Evolutionary conservation across 2,113 vertebrate genomes (phyloP).

Genomic region (Xenopus tropicalis): DNA sequence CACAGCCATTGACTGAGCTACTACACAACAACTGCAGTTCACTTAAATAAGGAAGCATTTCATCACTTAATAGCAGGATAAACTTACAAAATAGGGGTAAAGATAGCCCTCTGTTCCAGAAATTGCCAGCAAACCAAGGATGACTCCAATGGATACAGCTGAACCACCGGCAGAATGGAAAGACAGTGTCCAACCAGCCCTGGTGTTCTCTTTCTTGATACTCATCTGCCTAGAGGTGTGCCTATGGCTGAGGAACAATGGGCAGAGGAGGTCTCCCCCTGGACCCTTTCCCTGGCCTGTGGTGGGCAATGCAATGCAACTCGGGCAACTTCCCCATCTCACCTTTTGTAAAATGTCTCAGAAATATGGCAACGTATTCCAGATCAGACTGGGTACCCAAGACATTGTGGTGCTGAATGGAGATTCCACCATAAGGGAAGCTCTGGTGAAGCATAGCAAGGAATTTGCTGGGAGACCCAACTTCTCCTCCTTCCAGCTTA

Average conservation of each 20-base stretch:
- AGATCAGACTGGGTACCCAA: constrained; percentile 73
- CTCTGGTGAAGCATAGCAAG: constrained; percentile 66
- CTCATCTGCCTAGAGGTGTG: constrained; percentile 67
- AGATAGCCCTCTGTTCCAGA: background rate
- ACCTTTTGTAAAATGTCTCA: constrained; percentile 64
- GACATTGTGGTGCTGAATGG: constrained; percentile 78
- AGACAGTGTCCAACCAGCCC: constrained; percentile 61
- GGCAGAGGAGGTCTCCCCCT: constrained; percentile 62
- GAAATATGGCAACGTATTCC: constrained; percentile 73
- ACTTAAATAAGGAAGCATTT: background rate
- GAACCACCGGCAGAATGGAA: constrained; percentile 56
- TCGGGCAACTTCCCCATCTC: constrained; percentile 76
- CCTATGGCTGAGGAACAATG: constrained; percentile 59
- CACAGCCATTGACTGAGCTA: background rate
- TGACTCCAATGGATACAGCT: constrained; percentile 62
- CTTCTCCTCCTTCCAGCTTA: constrained; percentile 72
- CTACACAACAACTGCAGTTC: background rate
- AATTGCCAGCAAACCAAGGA: constrained; percentile 61
- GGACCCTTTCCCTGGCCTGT: constrained; percentile 75
- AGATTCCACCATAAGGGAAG: constrained; percentile 67
- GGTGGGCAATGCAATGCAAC: constrained; percentile 77
- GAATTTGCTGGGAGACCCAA: constrained; percentile 81
- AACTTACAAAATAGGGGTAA: background rate
- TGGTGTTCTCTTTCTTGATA: constrained; percentile 60
- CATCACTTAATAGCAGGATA: background rate